A percentile compares a stretch with the other conserved stretches of the same genome.
Evolutionary conservation across 1,140 invertebrate species (phyloP).

Genomic region (Bombyx mandarina): DNA sequence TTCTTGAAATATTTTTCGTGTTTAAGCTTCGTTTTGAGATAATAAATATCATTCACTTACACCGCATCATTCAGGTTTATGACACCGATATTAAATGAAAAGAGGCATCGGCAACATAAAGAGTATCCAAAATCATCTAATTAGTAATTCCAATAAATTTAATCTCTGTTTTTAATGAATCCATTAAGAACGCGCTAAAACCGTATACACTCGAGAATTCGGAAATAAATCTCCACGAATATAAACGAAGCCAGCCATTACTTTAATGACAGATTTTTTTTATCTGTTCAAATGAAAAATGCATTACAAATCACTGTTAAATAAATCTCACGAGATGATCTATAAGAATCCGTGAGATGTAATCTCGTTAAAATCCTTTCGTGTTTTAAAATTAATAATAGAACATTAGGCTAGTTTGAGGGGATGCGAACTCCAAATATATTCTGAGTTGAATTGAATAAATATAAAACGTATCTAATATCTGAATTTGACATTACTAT

Average conservation of each 20-base stretch:
- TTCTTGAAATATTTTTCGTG: not conserved
- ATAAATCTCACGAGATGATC: slow-evolving; percentile 58
- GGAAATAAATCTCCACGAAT: slow-evolving; percentile 31
- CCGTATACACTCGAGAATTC: slow-evolving; percentile 21
- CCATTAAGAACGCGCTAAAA: slow-evolving; percentile 17
- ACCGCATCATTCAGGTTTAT: no score
- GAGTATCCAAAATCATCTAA: not conserved
- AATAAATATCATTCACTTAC: no score
- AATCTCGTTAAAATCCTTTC: slow-evolving; percentile 60
- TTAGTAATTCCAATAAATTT: slow-evolving; percentile 4
- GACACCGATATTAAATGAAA: no score
- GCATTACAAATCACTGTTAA: slow-evolving; percentile 49
- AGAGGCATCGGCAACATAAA: not conserved
- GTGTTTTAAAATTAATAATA: slow-evolving; percentile 56
- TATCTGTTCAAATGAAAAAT: slow-evolving; percentile 44
- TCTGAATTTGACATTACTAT: no score
- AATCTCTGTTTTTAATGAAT: slow-evolving; percentile 7
- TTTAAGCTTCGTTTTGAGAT: no score
- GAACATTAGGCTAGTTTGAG: slow-evolving; percentile 12
- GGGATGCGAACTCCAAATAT: not conserved
- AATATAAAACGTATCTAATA: no score
- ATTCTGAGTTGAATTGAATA: no score
- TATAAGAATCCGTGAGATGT: slow-evolving; percentile 48
- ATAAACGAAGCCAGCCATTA: slow-evolving; percentile 34
- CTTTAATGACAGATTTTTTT: slow-evolving; percentile 47